phyloP scores from a whole-genome alignment of 2,113 vertebrate species.

The Dipodomys spectabilis region DNA sequence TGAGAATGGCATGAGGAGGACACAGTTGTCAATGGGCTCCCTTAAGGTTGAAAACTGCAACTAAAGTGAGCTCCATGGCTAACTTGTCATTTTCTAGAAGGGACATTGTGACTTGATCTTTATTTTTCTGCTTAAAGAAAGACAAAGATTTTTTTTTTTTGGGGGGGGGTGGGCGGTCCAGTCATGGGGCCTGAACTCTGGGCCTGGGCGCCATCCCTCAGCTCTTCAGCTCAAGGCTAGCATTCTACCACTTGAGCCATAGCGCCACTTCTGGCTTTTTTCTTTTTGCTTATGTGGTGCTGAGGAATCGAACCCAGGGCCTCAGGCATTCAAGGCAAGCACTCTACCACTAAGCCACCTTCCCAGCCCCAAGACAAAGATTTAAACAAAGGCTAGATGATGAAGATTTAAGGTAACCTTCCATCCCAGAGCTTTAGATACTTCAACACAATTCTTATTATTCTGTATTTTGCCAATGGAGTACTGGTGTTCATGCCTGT shows the following conservation, averaged over 20 bases:
- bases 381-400: neutral
- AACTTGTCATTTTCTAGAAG: neutral
- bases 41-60: neutral
- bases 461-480: conserved; percentile 22
- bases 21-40: neutral
- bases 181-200: too few relatives aligned
- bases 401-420: neutral
- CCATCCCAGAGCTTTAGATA: conserved; percentile 44
- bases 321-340: too few relatives aligned
- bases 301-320: too few relatives aligned
- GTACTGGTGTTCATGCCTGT: too few relatives aligned
- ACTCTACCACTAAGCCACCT: too few relatives aligned
- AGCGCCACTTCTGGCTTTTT: too few relatives aligned
- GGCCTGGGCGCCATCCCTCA: too few relatives aligned
- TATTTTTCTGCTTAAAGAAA: conserved; percentile 46
- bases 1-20: neutral
- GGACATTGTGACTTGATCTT: neutral
- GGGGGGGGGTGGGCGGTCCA: too few relatives aligned
- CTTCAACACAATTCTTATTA: conserved; percentile 50
- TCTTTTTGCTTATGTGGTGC: too few relatives aligned
- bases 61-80: neutral
- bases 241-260: too few relatives aligned
- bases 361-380: neutral
- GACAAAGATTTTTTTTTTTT: neutral
- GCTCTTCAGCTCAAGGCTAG: too few relatives aligned